phyloP scores from a whole-genome alignment of 1,140 invertebrate species.

The Ceratosolen fusciceps region DNA sequence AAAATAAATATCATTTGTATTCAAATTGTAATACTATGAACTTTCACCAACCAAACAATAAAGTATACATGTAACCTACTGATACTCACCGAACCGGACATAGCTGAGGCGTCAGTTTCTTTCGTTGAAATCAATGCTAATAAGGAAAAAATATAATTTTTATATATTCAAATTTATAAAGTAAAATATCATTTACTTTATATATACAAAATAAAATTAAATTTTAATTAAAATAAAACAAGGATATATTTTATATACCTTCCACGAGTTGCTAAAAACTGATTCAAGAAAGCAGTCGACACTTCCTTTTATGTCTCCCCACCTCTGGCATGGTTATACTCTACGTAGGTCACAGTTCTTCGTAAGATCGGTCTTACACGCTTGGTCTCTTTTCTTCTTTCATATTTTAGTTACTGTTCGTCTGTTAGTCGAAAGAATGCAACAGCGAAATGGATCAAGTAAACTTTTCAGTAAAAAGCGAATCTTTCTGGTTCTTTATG shows the following conservation, averaged over 20 bases:
- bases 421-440: too few species aligned
- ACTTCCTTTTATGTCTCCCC: slow-evolving; percentile 43
- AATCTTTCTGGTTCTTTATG: background rate
- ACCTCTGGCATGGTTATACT: background rate
- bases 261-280: slow-evolving; percentile 28
- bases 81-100: background rate
- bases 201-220: background rate
- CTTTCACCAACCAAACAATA: slow-evolving; percentile 14
- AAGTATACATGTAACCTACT: background rate
- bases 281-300: slow-evolving; percentile 37
- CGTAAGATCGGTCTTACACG: background rate
- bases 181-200: background rate
- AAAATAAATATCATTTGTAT: too few species aligned
- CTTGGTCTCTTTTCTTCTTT: background rate
- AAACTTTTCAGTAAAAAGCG: background rate
- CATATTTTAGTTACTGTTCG: background rate
- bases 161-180: background rate
- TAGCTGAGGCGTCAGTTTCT: background rate
- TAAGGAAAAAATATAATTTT: background rate
- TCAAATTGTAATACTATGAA: background rate
- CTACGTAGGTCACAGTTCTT: background rate
- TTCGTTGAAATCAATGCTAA: background rate
- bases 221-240: background rate
- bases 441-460: background rate
- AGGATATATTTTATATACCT: background rate